Conservation (phyloP, 2,888 invertebrate species). For the Nipponacmea schrenckii region DNA sequence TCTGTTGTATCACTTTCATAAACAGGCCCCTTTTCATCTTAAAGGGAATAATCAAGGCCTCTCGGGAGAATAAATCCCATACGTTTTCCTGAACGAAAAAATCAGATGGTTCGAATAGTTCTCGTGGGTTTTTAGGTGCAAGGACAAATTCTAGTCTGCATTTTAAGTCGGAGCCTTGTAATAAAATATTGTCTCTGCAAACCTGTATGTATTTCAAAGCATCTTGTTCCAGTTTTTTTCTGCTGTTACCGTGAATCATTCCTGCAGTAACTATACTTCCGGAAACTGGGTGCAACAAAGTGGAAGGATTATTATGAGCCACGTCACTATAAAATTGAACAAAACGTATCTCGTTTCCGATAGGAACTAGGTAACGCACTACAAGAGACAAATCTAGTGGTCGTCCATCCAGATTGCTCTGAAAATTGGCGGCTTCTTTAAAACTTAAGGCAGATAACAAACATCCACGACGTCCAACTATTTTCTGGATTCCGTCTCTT, state of each 20-base stretch:
- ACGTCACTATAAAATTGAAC: not conserved
- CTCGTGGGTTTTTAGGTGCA: not conserved
- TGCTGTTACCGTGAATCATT: not conserved
- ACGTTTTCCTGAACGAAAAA: not conserved
- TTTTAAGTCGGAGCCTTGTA: not conserved
- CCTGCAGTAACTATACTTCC: slow-evolving; percentile 1
- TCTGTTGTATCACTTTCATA: not conserved
- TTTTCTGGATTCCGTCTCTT: not conserved
- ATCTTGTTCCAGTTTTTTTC: not conserved
- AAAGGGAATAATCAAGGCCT: not conserved
- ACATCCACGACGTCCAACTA: not conserved
- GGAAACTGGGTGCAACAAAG: not conserved
- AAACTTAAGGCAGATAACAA: not conserved
- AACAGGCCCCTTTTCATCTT: not conserved
- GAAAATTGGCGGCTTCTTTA: not conserved
- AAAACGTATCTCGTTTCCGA: not conserved
- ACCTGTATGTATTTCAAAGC: not conserved
- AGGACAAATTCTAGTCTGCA: not conserved
- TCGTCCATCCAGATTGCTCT: not conserved
- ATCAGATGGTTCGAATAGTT: not conserved
- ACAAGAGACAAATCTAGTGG: not conserved
- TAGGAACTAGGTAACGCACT: not conserved
- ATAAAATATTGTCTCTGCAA: not conserved
- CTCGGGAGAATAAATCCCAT: not conserved
- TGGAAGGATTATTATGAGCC: not conserved